These are phyloP conservation scores for Rhinoderma darwinii DNA, from an alignment of 2,113 vertebrate genomes.

Conservation along the genomic window DNA sequence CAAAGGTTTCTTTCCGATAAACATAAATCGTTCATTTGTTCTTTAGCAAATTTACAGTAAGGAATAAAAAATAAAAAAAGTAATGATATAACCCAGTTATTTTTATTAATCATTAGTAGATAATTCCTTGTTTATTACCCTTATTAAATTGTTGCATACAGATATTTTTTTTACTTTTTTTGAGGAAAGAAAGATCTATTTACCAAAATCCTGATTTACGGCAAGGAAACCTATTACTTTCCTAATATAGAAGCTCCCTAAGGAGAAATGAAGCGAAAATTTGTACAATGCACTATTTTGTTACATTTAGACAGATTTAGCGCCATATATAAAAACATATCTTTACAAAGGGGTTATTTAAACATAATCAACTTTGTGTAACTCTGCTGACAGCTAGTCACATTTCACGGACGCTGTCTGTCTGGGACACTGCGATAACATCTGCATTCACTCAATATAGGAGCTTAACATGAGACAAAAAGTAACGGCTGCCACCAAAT, in stretches of 20 bases:
- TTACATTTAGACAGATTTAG: slow-evolving; percentile 42
- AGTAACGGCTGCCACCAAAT: slow-evolving; percentile 81
- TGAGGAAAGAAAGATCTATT: background rate
- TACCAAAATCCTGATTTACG: slow-evolving; percentile 8
- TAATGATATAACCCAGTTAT: background rate
- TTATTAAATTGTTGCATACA: background rate
- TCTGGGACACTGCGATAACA: slow-evolving; percentile 88
- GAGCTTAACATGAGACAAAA: slow-evolving; percentile 87
- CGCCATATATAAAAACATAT: slow-evolving; percentile 60
- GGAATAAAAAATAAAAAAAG: background rate
- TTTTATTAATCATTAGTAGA: background rate
- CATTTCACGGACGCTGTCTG: slow-evolving; percentile 82
- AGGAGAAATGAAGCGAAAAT: background rate
- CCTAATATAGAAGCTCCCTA: slow-evolving; percentile 20
- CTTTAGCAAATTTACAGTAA: background rate
- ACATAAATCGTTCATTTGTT: background rate
- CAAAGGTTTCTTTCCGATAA: background rate
- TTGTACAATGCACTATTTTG: slow-evolving; percentile 35
- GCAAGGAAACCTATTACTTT: slow-evolving; percentile 22
- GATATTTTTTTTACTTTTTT: background rate
- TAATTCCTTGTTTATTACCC: background rate
- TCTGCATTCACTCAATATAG: slow-evolving; percentile 95
- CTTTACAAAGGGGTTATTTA: slow-evolving; percentile 78
- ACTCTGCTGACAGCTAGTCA: slow-evolving; percentile 85
- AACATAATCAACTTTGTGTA: slow-evolving; percentile 81